These are phyloP conservation scores for Halcyon badia DNA, from an alignment of 2,797 vertebrate species.

Conservation along the genomic window DNA sequence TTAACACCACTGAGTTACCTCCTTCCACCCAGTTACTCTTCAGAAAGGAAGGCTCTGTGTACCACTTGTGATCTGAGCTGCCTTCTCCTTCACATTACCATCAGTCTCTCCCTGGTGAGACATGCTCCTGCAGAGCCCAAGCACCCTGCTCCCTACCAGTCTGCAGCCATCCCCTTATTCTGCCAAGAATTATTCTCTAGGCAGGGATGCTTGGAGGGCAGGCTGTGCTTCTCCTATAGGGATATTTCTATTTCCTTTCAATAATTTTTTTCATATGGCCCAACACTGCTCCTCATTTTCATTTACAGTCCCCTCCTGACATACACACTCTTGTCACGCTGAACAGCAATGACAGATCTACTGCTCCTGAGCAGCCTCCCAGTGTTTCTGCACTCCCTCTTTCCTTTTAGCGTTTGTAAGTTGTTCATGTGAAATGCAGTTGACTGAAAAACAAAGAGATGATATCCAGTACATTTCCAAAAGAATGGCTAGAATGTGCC, in stretches of 20 bases:
- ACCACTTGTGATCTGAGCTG: neutral
- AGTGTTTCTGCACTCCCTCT: neutral
- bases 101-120: neutral
- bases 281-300: neutral
- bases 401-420: neutral
- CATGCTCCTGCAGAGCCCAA: neutral
- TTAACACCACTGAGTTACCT: neutral
- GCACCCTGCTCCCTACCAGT: neutral
- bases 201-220: neutral
- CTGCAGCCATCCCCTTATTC: neutral
- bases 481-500: neutral
- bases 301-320: neutral
- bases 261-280: neutral
- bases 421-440: neutral
- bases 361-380: neutral
- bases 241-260: neutral
- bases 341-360: neutral
- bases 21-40: neutral
- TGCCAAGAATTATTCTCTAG: neutral
- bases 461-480: neutral
- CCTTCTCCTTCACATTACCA: accelerated
- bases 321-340: neutral
- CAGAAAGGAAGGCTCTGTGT: neutral
- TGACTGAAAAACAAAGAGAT: neutral
- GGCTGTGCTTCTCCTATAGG: neutral